Conservation (phyloP, 92 coral and sea anemone species). For the Scolanthus callimorphus region DNA sequence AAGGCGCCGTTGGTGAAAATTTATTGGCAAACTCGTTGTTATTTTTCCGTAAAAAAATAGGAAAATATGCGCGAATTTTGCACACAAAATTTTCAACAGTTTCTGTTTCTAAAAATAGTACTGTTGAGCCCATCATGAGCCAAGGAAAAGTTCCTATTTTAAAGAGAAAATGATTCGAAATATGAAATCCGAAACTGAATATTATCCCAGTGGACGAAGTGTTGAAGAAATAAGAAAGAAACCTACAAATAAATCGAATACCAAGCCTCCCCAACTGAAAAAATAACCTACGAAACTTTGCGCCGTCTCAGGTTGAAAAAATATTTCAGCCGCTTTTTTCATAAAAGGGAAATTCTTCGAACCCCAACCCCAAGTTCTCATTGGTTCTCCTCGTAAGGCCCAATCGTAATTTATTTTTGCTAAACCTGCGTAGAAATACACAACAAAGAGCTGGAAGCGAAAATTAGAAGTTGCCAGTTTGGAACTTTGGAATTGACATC, state of each 20-base stretch:
- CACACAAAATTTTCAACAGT: constrained; percentile 12
- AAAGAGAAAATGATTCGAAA: constrained; percentile 47
- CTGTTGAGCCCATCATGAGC: constrained; percentile 46
- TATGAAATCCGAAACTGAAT: constrained; percentile 20
- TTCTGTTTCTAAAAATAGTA: constrained; percentile 29
- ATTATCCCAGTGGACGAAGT: constrained; percentile 13
- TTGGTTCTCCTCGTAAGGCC: constrained; percentile 36
- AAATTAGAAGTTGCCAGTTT: constrained; percentile 38
- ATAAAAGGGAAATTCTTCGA: constrained; percentile 13
- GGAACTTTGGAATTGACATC: constrained; percentile 15
- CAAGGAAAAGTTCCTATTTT: constrained; percentile 56
- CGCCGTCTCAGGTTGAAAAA: constrained; percentile 18
- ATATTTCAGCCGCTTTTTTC: constrained; percentile 10
- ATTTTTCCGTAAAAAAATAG: too few species aligned
- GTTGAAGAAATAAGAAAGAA: constrained; percentile 30
- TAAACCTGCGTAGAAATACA: constrained; percentile 45
- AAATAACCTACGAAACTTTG: constrained; percentile 34
- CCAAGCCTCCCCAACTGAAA: constrained; percentile 37
- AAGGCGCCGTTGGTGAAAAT: too few species aligned
- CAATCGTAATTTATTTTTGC: constrained; percentile 59
- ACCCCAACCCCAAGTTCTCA: constrained; percentile 45
- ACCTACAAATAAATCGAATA: constrained; percentile 40
- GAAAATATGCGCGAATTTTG: neutral
- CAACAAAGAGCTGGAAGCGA: constrained; percentile 48
- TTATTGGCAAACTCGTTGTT: neutral